Percentiles rank a stretch among this genome's conserved stretches.
Conservation (phyloP, 2,888 invertebrate genomes). For the Zaprionus lineosus region DNA sequence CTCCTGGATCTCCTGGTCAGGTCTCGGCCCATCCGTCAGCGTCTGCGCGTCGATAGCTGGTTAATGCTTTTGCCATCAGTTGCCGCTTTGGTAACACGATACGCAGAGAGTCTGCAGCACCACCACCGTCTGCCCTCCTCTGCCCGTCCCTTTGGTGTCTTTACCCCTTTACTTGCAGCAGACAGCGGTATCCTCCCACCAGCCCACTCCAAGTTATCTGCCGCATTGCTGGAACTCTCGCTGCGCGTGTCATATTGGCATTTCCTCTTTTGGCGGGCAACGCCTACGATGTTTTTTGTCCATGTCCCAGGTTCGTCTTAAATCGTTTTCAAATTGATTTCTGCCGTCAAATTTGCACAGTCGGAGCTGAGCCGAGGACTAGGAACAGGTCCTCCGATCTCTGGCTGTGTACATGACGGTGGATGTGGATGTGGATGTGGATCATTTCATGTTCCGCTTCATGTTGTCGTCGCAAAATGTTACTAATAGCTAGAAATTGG, state of each 20-base stretch:
- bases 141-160: no score
- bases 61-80: slow-evolving; percentile 56
- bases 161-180: no score
- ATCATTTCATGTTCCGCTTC: slow-evolving; percentile 62
- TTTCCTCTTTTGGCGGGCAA: slow-evolving; percentile 69
- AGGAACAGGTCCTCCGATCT: neutral
- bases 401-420: no score
- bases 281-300: no score
- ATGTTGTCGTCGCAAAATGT: slow-evolving; percentile 71
- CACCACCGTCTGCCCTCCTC: neutral
- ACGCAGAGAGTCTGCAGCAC: slow-evolving; percentile 45
- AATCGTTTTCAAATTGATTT: slow-evolving; percentile 78
- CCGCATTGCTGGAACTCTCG: slow-evolving; percentile 32
- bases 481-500: slow-evolving; percentile 77
- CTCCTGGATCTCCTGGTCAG: no score
- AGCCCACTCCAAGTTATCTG: slow-evolving; percentile 12
- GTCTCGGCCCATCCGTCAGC: slow-evolving; percentile 65
- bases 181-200: slow-evolving; percentile 7
- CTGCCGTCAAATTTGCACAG: slow-evolving; percentile 75
- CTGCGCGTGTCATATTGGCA: slow-evolving; percentile 76
- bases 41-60: slow-evolving; percentile 73
- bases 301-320: slow-evolving; percentile 51
- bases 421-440: slow-evolving; percentile 50
- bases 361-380: slow-evolving; percentile 20
- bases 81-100: slow-evolving; percentile 56